These are phyloP conservation scores for Pollenia griseotomentosa DNA, from an alignment of 2,888 invertebrate genomes.

Conservation along the genomic window DNA sequence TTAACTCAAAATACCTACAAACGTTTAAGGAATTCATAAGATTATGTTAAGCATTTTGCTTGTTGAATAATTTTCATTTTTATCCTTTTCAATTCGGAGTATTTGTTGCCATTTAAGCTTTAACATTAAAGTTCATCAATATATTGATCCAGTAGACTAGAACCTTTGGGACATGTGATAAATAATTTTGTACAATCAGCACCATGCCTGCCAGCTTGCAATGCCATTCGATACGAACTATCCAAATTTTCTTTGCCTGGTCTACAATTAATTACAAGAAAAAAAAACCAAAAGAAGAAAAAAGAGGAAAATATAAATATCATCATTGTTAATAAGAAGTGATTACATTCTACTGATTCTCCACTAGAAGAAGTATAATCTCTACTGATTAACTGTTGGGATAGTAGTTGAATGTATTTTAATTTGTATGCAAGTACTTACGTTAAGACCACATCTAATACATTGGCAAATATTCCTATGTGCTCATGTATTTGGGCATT, in stretches of 20 bases:
- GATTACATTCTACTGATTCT: neutral
- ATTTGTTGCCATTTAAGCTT: slow-evolving; percentile 22
- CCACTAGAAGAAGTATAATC: neutral
- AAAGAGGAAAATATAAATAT: slow-evolving; percentile 30
- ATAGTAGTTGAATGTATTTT: neutral
- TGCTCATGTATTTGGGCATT: slow-evolving; percentile 81
- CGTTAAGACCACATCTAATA: slow-evolving; percentile 78
- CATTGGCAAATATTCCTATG: slow-evolving; percentile 79
- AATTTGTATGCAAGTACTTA: slow-evolving; percentile 67
- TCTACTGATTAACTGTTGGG: neutral
- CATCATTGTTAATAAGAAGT: neutral
- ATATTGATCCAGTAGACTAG: slow-evolving; percentile 69
- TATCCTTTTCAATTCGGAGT: slow-evolving; percentile 7
- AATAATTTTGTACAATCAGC: slow-evolving; percentile 67
- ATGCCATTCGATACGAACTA: slow-evolving; percentile 58
- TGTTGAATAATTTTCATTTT: slow-evolving; percentile 57
- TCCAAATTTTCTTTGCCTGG: slow-evolving; percentile 65
- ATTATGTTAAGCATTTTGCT: slow-evolving; percentile 64
- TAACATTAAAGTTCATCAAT: slow-evolving; percentile 66
- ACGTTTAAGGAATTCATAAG: slow-evolving; percentile 68
- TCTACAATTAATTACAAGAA: slow-evolving; percentile 38
- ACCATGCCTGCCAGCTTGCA: slow-evolving; percentile 66
- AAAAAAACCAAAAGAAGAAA: slow-evolving; percentile 1
- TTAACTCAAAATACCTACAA: slow-evolving; percentile 59
- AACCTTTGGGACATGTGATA: slow-evolving; percentile 64